Conservation (phyloP, 2,888 invertebrate genomes). For the Papilio protenor region DNA sequence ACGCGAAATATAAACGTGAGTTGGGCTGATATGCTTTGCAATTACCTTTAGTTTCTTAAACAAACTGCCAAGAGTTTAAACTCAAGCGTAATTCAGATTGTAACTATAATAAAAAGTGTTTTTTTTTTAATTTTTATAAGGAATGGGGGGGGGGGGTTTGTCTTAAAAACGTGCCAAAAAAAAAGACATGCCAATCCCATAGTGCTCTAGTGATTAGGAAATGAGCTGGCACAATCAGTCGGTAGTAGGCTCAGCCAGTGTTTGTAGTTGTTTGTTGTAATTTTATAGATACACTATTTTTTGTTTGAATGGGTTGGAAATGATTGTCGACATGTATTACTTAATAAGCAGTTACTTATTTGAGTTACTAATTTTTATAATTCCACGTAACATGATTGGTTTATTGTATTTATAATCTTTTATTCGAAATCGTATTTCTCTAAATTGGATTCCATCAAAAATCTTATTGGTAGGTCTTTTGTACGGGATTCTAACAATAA, state of each 20-base stretch:
- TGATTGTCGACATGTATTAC: not conserved
- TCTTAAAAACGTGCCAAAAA: too few relatives aligned
- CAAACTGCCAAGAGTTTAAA: not conserved
- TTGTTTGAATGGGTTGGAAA: too few relatives aligned
- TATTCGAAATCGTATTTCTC: not conserved
- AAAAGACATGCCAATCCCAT: too few relatives aligned
- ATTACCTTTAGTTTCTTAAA: conserved; percentile 24
- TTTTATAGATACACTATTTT: not conserved
- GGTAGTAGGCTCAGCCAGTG: too few relatives aligned
- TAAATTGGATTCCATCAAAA: conserved; percentile 29
- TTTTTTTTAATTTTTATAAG: too few relatives aligned
- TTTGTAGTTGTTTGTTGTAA: not conserved
- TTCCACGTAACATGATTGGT: not conserved
- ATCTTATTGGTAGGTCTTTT: conserved; percentile 13
- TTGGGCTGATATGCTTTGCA: conserved; percentile 9
- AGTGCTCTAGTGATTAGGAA: too few relatives aligned
- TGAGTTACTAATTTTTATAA: too few relatives aligned
- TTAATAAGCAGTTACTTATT: too few relatives aligned
- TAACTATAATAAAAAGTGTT: not conserved
- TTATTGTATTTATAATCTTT: not conserved
- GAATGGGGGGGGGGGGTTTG: too few relatives aligned
- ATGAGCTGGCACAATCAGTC: too few relatives aligned
- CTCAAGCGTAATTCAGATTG: not conserved
- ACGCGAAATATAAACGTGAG: conserved; percentile 12
- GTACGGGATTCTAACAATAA: conserved; percentile 23